Evolutionary conservation across 2,888 invertebrate species (phyloP), one percentile per base, ranked within the genome.

Genomic region (Polylopha cassiicola): DNA sequence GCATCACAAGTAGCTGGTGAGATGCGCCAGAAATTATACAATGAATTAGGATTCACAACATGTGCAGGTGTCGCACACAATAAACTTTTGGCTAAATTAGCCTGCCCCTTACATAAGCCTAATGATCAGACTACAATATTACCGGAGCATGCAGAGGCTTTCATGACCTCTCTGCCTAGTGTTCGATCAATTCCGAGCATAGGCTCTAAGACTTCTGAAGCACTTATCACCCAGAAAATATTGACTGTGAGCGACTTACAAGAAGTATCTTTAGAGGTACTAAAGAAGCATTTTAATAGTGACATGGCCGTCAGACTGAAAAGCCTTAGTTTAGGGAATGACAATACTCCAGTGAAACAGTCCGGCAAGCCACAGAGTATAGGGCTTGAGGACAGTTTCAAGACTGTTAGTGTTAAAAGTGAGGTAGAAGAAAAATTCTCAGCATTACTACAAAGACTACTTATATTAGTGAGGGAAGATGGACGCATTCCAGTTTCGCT

Each of bases 21-120:
- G 62, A 92, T 95, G 61, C 87, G 95, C 34, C 84, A 90, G 47
- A 88, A 88, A 53, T 85, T 95, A 51, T 86, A 84, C 50, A 81
- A 87, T 41, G 90, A 92, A 48, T 78, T 95, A 50, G 89, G 91
- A 33, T 87, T 94, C 44, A 94, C 94, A 2, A 90, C 90, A 53
- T 93, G 94, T 81, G 94, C 94, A 18, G 95, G 95, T 30, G 88
- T 95, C 46, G 91, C 92, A 17, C 92, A 94, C 58, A 95, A 95
- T 69, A 95, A 95, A 76, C 73, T 95, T 43, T 71, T 95, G 60
- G 92, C 95, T 2, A 95, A 95, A 77, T 75, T 95, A 47, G 90
- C 88, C 29, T 91, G 92, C 48, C 86, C 88, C 21, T 76, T 89
- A 47, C 87, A 93, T 62, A 94, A 94, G 69, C 95, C 95, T 3